Conservation (phyloP, 2,113 vertebrate species). For the Pseudonaja textilis region DNA sequence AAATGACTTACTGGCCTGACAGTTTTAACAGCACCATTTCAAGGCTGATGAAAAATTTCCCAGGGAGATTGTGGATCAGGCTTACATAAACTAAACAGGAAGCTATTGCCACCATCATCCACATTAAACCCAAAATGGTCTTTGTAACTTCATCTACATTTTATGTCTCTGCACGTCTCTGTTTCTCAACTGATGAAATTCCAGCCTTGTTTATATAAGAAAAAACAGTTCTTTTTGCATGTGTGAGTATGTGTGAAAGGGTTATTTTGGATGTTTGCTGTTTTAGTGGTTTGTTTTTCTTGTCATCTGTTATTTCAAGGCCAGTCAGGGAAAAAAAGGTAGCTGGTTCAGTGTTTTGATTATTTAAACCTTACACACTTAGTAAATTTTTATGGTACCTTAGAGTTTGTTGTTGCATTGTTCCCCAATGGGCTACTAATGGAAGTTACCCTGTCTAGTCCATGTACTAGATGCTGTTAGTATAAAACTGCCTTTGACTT, state of each 20-base stretch:
- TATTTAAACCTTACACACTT: conserved; percentile 74
- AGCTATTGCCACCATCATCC: conserved; percentile 67
- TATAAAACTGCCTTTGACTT: conserved; percentile 86
- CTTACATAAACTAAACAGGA: conserved; percentile 77
- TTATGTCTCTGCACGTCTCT: conserved; percentile 67
- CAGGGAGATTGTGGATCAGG: conserved; percentile 66
- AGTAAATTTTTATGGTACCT: conserved; percentile 74
- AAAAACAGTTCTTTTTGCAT: conserved; percentile 57
- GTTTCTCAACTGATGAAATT: conserved; percentile 67
- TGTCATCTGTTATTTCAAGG: conserved; percentile 53
- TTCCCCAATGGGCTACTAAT: conserved; percentile 76
- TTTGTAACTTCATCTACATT: conserved; percentile 73
- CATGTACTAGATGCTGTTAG: conserved; percentile 83
- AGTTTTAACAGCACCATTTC: conserved; percentile 74
- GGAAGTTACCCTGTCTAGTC: conserved; percentile 80
- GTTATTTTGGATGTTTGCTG: conserved; percentile 49
- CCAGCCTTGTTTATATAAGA: conserved; percentile 57
- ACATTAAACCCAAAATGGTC: conserved; percentile 74
- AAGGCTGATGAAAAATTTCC: conserved; percentile 74
- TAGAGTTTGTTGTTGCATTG: conserved; percentile 68
- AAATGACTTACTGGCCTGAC: conserved; percentile 75
- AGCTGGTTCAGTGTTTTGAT: conserved; percentile 64
- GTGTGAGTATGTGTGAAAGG: conserved; percentile 1
- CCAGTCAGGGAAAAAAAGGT: conserved; percentile 49
- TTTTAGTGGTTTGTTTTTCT: conserved; percentile 15